Evolutionary conservation across 1,140 invertebrate genomes (phyloP), one percentile per base, ranked within the genome.

Genomic region (Carcinoscorpius rotundicauda): DNA sequence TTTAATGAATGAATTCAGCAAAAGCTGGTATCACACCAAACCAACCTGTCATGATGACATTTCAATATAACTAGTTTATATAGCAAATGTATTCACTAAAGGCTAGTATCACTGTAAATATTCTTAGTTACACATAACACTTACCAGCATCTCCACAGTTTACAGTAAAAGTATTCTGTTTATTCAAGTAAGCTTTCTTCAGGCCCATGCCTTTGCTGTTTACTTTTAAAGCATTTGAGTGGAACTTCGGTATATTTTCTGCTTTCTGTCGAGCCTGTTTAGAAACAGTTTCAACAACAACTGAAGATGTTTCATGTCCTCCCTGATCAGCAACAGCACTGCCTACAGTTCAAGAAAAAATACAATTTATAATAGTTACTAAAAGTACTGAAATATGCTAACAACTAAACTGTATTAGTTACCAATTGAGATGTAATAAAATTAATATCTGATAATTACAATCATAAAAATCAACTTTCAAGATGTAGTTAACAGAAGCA

Each of bases 81-180:
- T 29, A 29, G 29, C 29, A 29, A 29, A 29, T 29, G 29, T 29
- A 29, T 29, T 29, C 29, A 29, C 29, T 29, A 29, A 29, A 29
- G 29, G 29, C 29, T 29, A 29, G 29, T 29, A 29, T 29, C 29
- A 29, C 29, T 2, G 0, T 29, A 29, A 29, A 29, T 29, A 29
- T 29, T 1, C 29, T 29, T 29, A 29, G 0, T 29, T 29, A 29
- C 29, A 50, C 5, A 29, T 10, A 3, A 4, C 11, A 49, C 79
- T 75, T 79, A 96, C 95, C 95, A 53, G 94, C 94, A 77, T 92
- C 85, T 56, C 83, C 83, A 51, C 88, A 88, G 71, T 88, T 86
- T 11, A 98, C 87, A 9, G 85, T 93, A 73, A 98, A 98, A 71
- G 87, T 86, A 75, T 96, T 94, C 76, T 93, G 89, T 75, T 96